A percentile compares a stretch with the other conserved stretches of the same genome.
phyloP scores from a whole-genome alignment of 2,113 vertebrate species.

The Oryzias javanicus region DNA sequence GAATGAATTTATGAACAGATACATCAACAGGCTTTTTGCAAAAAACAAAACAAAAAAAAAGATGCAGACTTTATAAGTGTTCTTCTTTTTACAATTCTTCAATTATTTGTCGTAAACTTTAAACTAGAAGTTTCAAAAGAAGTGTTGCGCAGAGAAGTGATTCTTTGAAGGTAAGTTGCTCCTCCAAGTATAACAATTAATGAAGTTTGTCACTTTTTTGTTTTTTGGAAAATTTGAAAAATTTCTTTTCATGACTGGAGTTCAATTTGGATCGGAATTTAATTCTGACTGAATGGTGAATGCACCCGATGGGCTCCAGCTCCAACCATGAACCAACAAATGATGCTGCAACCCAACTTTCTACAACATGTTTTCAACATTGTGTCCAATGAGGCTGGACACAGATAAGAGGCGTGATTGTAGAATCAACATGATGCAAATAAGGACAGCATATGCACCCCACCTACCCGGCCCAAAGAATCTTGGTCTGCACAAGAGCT shows the following conservation, averaged over 20 bases:
- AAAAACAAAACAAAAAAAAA: too few relatives aligned
- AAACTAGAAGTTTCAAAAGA: too few relatives aligned
- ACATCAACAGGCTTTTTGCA: not conserved
- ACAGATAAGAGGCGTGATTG: not conserved
- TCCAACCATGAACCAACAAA: not conserved
- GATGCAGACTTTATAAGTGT: too few relatives aligned
- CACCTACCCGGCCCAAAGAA: not conserved
- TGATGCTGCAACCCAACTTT: not conserved
- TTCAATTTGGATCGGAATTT: not conserved
- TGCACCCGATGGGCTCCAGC: not conserved
- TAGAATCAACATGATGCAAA: not conserved
- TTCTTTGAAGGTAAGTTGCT: too few relatives aligned
- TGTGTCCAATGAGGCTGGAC: not conserved
- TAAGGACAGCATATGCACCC: not conserved
- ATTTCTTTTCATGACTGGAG: not conserved
- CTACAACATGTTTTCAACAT: conserved; percentile 2
- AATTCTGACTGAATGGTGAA: not conserved
- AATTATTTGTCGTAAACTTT: too few relatives aligned
- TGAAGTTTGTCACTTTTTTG: not conserved
- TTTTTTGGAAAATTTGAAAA: conserved; percentile 13
- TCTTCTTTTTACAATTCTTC: too few relatives aligned
- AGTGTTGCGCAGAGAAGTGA: too few relatives aligned
- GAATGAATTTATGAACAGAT: not conserved
- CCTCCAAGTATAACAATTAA: too few relatives aligned
- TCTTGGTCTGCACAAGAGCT: too few relatives aligned